Evolutionary conservation across 2,797 vertebrate genomes (phyloP), one percentile per base, ranked within the genome.

Genomic region (Heterohyrax brucei): DNA sequence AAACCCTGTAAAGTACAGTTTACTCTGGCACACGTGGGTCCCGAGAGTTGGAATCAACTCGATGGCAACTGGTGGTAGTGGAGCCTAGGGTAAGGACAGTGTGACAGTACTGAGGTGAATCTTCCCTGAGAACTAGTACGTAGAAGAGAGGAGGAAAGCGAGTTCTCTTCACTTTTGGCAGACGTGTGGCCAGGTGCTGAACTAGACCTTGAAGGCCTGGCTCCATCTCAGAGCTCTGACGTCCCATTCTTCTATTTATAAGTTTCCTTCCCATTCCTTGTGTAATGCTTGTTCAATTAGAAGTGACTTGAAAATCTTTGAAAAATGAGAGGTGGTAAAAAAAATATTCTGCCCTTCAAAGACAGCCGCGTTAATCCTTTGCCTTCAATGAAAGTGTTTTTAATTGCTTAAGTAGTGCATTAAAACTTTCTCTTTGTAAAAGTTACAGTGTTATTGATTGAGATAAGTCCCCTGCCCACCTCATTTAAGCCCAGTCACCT

Each of bases 281-380:
- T 91, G 24, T 80, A 77, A 50, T 95, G 28, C 48, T 64, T 48
- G 22, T 53, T 95, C 56, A 85, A 61, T 85, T 53, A n/a, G 16
- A 72, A 94, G 4, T 91, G 77, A 72, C 16, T 83, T 18, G 12
- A 90, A 84, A 93, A 62, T 28, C 78, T 39, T 53, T 53, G 73
- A 93, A 89, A 87, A 30, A 46, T 50, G 33, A 33, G 19, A 86
- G 53, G 39, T 39, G 39, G 39, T 39, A 72, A 28, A n/a, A 59
- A 85, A 90, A 84, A 59, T 1, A 4, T 79, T 82, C 46, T 59
- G 24, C 46, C 26, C 18, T 30, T 39, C 48, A 72, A 72, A 92
- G 50, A 50, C 64, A 88, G 30, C 33, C 33, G 61, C 19, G 26
- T 61, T 76, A 76, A 56, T 79, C 61, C 14, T 88, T 53, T 48